Base-by-base conservation (phyloP, 2,888 invertebrate genomes). In the Tinea semifulvella region DNA sequence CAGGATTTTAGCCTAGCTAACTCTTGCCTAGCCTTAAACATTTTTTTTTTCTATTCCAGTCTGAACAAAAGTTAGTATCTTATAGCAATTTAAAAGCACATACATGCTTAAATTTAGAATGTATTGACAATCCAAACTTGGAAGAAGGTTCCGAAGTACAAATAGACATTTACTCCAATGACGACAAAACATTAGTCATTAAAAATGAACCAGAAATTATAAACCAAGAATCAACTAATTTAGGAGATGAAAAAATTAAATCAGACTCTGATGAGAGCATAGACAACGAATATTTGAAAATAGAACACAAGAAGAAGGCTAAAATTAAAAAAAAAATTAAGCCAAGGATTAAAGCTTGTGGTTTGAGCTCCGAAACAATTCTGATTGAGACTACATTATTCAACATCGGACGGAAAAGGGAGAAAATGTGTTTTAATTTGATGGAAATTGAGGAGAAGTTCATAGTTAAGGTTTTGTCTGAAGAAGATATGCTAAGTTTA, bases 401-500 rank as follows among this genome's bases (percentile, higher is more conserved):
- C 8, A 18, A 36, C 6, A 31, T 14, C 18, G 36, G 36, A 10
- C 7, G 3, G 7, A 8, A 22, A 22, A 14, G 36, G 36, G 13
- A 31, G 14, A 36, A 36, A 16, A 6, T 36, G 18, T 18, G 17
- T 4, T 11, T 36, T 3, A 2, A 17, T 16, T n/a, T 18, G 16
- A 22, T 14, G 3, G 40, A 40, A 3, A 20, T n/a, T 11, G 40
- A 40, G 13, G 17, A 40, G n/a, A 40, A 18, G n/a, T 40, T 22
- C 14, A 11, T 22, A 2, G 17, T 40, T 13, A 22, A 5, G 22
- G 20, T 40, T 40, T 7, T 40, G 3, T 13, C 8, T 13, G 40
- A 40, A 40, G 22, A 40, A n/a, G 40, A 40, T 5, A 40, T 40
- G 40, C 22, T 40, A 13, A 22, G 11, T 22, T 11, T 11, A 10